Evolutionary conservation across 1,140 invertebrate genomes (phyloP).

Genomic region (Chionoecetes opilio): DNA sequence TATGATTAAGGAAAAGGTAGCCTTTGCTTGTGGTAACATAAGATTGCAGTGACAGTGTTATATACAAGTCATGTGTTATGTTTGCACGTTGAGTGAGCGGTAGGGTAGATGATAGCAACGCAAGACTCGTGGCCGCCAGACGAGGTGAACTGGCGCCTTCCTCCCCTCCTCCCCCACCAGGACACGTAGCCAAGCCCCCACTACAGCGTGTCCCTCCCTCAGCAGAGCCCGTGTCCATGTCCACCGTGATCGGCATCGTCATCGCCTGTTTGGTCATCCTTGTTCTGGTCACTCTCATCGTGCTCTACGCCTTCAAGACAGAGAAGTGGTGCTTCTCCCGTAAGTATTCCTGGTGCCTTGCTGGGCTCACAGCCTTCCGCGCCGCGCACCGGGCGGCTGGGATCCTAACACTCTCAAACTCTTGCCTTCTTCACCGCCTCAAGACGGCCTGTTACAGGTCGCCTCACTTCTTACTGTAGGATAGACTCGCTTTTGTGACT

Average conservation of each 20-base stretch:
- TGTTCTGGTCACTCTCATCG: conserved; percentile 86
- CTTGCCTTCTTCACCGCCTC: not conserved
- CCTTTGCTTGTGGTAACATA: not conserved
- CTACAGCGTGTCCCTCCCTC: conserved; percentile 82
- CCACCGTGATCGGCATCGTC: conserved; percentile 86
- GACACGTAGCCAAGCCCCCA: conserved; percentile 81
- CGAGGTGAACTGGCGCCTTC: conserved; percentile 56
- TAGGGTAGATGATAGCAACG: conserved; percentile 7
- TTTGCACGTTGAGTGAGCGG: not conserved
- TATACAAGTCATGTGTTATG: not conserved
- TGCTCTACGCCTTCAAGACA: conserved; percentile 86
- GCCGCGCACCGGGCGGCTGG: not conserved
- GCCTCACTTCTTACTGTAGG: not conserved
- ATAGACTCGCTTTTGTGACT: conserved; percentile 41
- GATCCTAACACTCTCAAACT: not conserved
- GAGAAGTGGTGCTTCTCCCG: conserved; percentile 89
- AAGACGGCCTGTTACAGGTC: not conserved
- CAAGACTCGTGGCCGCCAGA: conserved; percentile 20
- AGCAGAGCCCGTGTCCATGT: conserved; percentile 87
- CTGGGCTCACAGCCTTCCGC: not conserved
- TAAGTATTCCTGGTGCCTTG: conserved; percentile 84
- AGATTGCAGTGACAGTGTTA: not conserved
- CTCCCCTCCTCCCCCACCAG: conserved; percentile 67
- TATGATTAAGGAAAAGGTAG: not conserved
- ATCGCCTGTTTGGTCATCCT: conserved; percentile 86